Base-by-base conservation (phyloP, 2,888 invertebrate genomes). In the Nomada goodeniana region DNA sequence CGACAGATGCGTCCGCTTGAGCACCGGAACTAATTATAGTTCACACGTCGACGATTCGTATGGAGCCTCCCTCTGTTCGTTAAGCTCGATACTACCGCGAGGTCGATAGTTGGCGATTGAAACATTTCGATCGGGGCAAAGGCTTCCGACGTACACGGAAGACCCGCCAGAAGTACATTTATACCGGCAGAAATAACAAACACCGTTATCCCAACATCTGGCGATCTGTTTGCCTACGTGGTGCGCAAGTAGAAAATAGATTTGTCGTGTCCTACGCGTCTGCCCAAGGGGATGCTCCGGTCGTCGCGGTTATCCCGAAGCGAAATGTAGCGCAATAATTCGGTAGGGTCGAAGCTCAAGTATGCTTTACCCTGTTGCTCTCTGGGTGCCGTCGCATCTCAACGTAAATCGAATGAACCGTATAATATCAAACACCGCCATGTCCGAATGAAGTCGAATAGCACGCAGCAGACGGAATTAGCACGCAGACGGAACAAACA, bases 161-260 rank as follows among this genome's bases (percentile, higher is more conserved):
- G n/a, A 53, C 52, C 20, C 53, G 23, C 42, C 36, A 55, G 11
- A 64, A 67, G 53, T 20, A 20, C n/a, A 20, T 18, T n/a, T 67
- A 61, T 26, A 61, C 52, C 61, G 7, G 1, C 4, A 64, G 57
- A 29, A 29, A 59, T 52, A 69, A 57, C 57, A 57, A 64, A 61
- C 63, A 69, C 15, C 50, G 63, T 64, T 29, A 53, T 76, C 79
- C 69, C 60, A 59, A 64, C 75, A 75, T 79, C 75, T 69, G 75
- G 64, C 23, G 64, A 79, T 70, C 52, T 44, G 20, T 79, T 64
- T 67, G 67, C 29, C 74, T 18, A 52, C 13, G 52, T 36, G 70
- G 52, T 60, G 13, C 13, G 50, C 70, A 23, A 60, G 57, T 20
- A n/a, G 65, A 50, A 67, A 71, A 67, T 55, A 55, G 71, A 65